Evolutionary conservation across 30 jellyfish, hydroid and myxozoan genomes (phyloP).

Genomic region (Hydra vulgaris): DNA sequence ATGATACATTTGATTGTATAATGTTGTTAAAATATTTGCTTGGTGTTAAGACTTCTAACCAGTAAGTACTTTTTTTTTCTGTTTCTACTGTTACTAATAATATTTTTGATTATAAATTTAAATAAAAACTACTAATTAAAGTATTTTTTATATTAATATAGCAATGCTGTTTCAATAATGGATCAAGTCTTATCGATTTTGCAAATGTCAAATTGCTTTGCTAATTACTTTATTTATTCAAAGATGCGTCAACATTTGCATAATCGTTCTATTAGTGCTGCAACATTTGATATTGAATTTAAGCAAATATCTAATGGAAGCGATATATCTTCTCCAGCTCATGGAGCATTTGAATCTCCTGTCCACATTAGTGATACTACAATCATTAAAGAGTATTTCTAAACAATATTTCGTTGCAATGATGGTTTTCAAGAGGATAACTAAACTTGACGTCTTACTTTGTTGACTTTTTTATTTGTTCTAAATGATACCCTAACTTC

Average conservation of each 20-base stretch:
- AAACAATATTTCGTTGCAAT: neutral
- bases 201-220: conserved; percentile 34
- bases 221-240: conserved; percentile 36
- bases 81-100: neutral
- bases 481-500: no score
- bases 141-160: neutral
- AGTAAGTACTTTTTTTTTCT: conserved; percentile 13
- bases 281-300: neutral
- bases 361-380: neutral
- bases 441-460: no score
- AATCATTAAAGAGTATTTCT: neutral
- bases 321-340: neutral
- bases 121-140: no score
- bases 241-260: conserved; percentile 22
- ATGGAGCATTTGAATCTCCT: neutral
- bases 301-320: neutral
- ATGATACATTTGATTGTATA: conserved; percentile 27
- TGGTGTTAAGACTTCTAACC: neutral
- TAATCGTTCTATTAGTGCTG: conserved; percentile 11
- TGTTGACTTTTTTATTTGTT: no score
- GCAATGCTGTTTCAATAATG: conserved; percentile 12
- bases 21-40: conserved; percentile 5
- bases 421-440: no score
- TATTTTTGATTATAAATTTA: neutral
- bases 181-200: conserved; percentile 12